Evolutionary conservation across 2,113 vertebrate species (phyloP).

Genomic region (Rhinolophus sinicus): DNA sequence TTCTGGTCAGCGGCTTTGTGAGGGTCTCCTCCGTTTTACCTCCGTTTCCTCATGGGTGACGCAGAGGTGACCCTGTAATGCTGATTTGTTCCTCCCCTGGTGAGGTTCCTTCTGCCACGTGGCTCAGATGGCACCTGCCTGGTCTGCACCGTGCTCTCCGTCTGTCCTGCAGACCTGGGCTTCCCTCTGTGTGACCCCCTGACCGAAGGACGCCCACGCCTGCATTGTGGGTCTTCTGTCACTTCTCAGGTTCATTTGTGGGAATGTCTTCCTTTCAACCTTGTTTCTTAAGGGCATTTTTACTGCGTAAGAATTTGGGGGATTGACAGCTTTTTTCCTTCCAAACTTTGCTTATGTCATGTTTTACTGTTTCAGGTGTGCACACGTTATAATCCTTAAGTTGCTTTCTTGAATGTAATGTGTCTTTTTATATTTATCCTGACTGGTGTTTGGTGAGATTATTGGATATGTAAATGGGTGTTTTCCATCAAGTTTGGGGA

Average conservation of each 20-base stretch:
- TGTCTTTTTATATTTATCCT: not conserved
- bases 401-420: not conserved
- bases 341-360: not conserved
- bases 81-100: not conserved
- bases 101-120: not conserved
- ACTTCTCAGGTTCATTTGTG: not conserved
- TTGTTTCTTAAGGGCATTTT: not conserved
- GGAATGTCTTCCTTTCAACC: not conserved
- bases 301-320: not conserved
- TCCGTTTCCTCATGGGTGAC: not conserved
- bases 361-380: not conserved
- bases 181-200: not conserved
- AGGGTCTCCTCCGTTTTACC: not conserved
- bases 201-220: not conserved
- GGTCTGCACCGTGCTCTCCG: not conserved
- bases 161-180: not conserved
- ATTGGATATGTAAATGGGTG: not conserved
- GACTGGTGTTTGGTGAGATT: not conserved
- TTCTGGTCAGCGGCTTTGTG: not conserved
- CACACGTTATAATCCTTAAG: not conserved
- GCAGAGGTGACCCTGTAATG: not conserved
- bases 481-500: not conserved
- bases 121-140: not conserved
- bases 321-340: not conserved
- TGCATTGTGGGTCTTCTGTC: not conserved